Evolutionary conservation across 2,888 invertebrate species (phyloP), one percentile per base, ranked within the genome.

Genomic region (Chirona hameri): DNA sequence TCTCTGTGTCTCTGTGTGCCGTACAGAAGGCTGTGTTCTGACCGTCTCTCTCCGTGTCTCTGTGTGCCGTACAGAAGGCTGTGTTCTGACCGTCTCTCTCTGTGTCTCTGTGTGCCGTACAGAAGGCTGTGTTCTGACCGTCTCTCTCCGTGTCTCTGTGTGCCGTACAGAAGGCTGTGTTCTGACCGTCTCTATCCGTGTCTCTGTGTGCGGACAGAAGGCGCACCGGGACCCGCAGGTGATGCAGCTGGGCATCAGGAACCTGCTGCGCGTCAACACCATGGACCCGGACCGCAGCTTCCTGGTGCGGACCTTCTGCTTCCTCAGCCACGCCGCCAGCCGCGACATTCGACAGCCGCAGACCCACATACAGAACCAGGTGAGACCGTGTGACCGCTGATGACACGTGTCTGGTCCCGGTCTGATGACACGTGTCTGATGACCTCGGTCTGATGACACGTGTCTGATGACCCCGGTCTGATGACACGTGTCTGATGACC

Each of bases 231-330:
- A 46, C 46, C 21, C 76, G 7, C 39, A 76, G 46, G 76, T 76
- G 76, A 76, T 46, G 46, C 76, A 83, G 79, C 76, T 85, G 52
- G 85, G 86, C 21, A 83, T 85, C 69, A 82, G 83, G 48, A 86
- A 85, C 82, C 81, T 86, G 39, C 82, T 86, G 46, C 79, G 69
- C 46, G 86, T 86, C 24, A 81, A 84, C 79, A 85, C 86, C 24
- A 83, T 82, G 81, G 85, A 86, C 82, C 29, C 82, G 29, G 83
- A 84, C 81, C 83, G 84, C 82, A 84, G 84, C 76, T 84, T 82
- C 81, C 81, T 84, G 46, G 84, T 84, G 57, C 82, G 85, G 69
- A 81, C 82, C 29, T 85, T 84, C 81, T 85, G 84, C 83, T 84
- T 84, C 82, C 82, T 85, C 81, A 84, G 84, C 82, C 84, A 85